A percentile compares a stretch with the other conserved stretches of the same genome.
phyloP scores from a whole-genome alignment of 2,113 vertebrate genomes.

The Marmota monax region DNA sequence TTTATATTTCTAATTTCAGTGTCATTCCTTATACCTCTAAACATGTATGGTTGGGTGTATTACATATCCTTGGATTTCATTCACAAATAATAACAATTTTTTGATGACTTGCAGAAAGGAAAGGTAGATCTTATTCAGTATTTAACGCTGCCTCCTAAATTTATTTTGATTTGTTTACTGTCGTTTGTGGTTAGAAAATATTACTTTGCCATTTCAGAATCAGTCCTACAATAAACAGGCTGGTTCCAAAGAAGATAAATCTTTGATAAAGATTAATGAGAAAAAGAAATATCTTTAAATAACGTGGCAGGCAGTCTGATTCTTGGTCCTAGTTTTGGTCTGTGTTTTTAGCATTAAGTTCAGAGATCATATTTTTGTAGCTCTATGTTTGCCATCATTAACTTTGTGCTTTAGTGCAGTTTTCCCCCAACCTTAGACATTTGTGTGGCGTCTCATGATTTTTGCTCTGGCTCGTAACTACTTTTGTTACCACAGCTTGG shows the following conservation, averaged over 20 bases:
- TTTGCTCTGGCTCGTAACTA: neutral
- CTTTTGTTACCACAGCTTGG: neutral
- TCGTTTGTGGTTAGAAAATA: conserved; percentile 47
- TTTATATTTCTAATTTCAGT: conserved; percentile 51
- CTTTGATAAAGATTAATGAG: neutral
- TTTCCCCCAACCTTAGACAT: neutral
- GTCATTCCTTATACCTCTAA: neutral
- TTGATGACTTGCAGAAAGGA: conserved; percentile 24
- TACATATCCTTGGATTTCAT: neutral
- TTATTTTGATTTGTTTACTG: conserved; percentile 47
- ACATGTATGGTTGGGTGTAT: neutral
- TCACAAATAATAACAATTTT: conserved; percentile 12
- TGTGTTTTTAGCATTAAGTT: conserved; percentile 11
- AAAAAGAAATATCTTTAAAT: conserved; percentile 38
- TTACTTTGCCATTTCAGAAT: neutral
- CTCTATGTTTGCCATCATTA: neutral
- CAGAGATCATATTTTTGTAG: neutral
- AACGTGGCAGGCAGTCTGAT: neutral
- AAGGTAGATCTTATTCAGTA: neutral
- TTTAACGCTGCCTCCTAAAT: neutral
- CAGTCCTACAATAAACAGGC: neutral
- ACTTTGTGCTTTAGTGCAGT: neutral
- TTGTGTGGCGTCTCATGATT: neutral
- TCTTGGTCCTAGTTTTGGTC: neutral
- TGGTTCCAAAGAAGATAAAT: neutral